phyloP scores from a whole-genome alignment of 2,888 invertebrate species.

The Nymphalis urticae region DNA sequence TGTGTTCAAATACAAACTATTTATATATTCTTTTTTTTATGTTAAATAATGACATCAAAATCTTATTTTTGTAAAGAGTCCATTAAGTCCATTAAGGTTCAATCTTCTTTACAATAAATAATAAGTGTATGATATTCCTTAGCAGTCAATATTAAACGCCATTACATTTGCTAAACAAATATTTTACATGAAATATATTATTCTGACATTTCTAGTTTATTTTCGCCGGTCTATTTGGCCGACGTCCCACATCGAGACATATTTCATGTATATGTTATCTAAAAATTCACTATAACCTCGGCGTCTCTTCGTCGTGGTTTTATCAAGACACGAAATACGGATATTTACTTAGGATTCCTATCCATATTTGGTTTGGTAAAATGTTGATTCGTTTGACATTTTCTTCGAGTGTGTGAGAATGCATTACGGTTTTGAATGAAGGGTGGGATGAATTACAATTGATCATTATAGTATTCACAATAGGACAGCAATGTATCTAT shows the following conservation, averaged over 20 bases:
- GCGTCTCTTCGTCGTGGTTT: conserved; percentile 34
- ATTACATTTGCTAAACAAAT: conserved; percentile 31
- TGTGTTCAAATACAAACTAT: no score
- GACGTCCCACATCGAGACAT: conserved; percentile 23
- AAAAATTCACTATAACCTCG: conserved; percentile 29
- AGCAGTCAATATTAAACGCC: conserved; percentile 25
- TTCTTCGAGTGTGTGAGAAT: not conserved
- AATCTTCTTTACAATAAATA: conserved; percentile 11
- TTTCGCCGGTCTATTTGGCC: conserved; percentile 28
- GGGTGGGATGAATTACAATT: not conserved
- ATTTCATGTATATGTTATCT: conserved; percentile 29
- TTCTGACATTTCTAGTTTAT: conserved; percentile 16
- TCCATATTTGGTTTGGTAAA: conserved; percentile 19
- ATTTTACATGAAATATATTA: conserved; percentile 17
- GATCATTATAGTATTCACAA: not conserved
- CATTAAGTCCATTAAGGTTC: no score
- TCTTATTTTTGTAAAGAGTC: no score
- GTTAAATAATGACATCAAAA: no score
- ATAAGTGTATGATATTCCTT: not conserved
- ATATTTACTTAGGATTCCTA: conserved; percentile 21
- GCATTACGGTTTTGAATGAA: not conserved
- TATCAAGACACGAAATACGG: conserved; percentile 15
- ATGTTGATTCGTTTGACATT: conserved; percentile 13
- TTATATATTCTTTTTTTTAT: no score
- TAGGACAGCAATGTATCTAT: no score